A percentile compares a stretch with the other conserved stretches of the same genome.
phyloP scores from a whole-genome alignment of 2,888 invertebrate genomes.

The Drosophila pseudotalamancana region DNA sequence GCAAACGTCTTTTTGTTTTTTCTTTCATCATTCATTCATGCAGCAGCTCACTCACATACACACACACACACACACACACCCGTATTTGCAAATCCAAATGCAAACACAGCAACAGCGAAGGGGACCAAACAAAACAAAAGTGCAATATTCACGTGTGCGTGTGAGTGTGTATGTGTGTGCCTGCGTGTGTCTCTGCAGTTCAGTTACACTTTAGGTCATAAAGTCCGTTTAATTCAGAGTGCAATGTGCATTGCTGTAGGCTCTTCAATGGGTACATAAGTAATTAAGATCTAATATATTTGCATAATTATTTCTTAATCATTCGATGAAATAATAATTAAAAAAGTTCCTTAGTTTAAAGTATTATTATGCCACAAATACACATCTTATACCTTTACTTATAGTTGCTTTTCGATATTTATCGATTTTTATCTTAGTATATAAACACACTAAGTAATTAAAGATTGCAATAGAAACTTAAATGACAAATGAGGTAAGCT shows the following conservation, averaged over 20 bases:
- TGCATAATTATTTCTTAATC: neutral
- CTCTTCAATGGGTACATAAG: neutral
- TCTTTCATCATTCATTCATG: constrained; percentile 76
- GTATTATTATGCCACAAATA: no score
- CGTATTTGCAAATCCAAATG: constrained; percentile 63
- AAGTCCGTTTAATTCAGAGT: neutral
- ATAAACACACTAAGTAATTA: neutral
- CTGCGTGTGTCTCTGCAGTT: neutral
- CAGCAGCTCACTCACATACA: constrained; percentile 22
- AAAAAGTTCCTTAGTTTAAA: no score
- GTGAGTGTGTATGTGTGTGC: neutral
- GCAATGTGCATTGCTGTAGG: neutral
- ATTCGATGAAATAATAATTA: neutral
- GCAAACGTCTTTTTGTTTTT: constrained; percentile 61
- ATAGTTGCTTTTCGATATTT: no score
- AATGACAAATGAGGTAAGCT: neutral
- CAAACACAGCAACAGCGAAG: constrained; percentile 53
- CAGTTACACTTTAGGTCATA: constrained; percentile 22
- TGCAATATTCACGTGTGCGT: constrained; percentile 41
- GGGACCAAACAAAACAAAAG: constrained; percentile 56
- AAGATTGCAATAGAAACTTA: no score
- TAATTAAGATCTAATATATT: neutral
- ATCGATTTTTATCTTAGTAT: no score
- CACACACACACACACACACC: neutral
- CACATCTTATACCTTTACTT: no score